Evolutionary conservation across 2,888 invertebrate genomes (phyloP).

Genomic region (Neoitamus cyanurus): DNA sequence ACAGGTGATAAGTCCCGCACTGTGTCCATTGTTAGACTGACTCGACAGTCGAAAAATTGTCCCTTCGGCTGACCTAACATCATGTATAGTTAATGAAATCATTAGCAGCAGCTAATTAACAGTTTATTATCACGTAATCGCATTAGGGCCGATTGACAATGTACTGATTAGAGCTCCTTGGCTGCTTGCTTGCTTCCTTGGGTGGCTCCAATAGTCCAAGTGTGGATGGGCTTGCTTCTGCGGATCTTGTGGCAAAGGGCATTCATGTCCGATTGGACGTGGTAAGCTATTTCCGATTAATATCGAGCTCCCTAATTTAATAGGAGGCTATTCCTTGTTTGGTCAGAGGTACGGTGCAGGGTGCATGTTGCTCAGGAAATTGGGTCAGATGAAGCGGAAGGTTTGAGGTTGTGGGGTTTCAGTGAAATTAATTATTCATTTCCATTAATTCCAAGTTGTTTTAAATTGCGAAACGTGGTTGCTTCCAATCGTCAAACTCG

Average conservation of each 20-base stretch:
- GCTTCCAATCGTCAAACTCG: too few relatives aligned
- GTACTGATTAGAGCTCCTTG: background rate
- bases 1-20: background rate
- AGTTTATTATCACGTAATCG: background rate
- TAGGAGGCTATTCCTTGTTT: background rate
- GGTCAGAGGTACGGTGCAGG: background rate
- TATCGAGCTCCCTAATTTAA: background rate
- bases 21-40: background rate
- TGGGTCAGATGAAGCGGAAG: background rate
- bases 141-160: background rate
- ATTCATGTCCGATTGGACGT: background rate
- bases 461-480: too few relatives aligned
- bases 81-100: background rate
- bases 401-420: background rate
- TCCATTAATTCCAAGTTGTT: too few relatives aligned
- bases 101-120: background rate
- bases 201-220: background rate
- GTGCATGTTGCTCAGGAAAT: background rate
- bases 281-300: background rate
- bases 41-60: background rate
- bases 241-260: background rate
- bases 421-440: background rate
- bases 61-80: background rate
- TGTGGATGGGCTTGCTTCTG: background rate
- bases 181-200: background rate